Base-by-base conservation (phyloP, 2,888 invertebrate genomes). In the Melinopterus prodromus region DNA sequence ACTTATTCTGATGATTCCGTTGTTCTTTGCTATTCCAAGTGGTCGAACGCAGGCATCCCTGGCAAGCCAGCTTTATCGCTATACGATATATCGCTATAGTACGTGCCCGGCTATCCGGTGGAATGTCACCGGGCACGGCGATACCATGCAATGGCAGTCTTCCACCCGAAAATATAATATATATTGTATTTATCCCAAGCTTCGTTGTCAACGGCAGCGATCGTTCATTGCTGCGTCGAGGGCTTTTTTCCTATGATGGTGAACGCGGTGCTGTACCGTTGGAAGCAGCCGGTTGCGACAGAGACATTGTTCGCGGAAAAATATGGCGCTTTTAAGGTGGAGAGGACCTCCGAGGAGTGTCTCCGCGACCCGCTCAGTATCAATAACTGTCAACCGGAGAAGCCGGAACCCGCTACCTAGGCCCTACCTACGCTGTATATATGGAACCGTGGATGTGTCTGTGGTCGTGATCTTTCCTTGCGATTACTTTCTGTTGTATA, bases 1-100 rank as follows among this genome's bases (percentile, higher is more conserved):
- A 53, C 53, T 53, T 53, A 53, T 53, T 53, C 53, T 53, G 53
- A 53, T 53, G 53, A 53, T 53, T 53, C 53, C 53, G 53, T 53
- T 53, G 53, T 53, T 53, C 53, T 53, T 53, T 12, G 9, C 53
- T 3, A 53, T 9, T 53, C 53, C 53, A 53, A 53, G 53, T 53
- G 53, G 53, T 53, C 53, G 53, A 53, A 53, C 7, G 53, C 5
- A 53, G 53, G 53, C 53, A 53, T 9, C 12, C 1, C 12, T 9
- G 53, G 3, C 53, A 53, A 53, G 1, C 9, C 5, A 53, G 53
- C 53, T 7, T 38, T 12, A 53, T 53, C 2, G 53, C 53, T 53
- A 12, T 7, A 53, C 53, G 53, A 53, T 53, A 53, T 53, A 53
- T 53, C 53, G 53, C 53, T 12, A 53, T 53, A 53, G 53, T 53